Evolutionary conservation across 2,888 invertebrate genomes (phyloP), one percentile per base, ranked within the genome.

Genomic region (Clepsis dumicolana): DNA sequence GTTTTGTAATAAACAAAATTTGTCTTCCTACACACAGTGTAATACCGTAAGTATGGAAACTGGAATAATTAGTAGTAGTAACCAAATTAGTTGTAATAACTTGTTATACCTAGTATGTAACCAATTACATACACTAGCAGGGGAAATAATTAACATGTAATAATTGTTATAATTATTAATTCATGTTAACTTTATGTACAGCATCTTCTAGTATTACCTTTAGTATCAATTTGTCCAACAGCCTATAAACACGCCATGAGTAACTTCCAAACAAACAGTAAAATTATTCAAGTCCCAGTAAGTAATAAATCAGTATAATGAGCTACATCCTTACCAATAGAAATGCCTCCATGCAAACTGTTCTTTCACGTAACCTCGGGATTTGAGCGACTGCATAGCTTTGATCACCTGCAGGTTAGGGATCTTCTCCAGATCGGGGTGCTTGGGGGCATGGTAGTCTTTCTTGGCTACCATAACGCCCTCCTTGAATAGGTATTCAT

Each of bases 291-390:
- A 32, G 32, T 32, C 32, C n/a, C 14, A 38, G 14, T 38, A 14
- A 12, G 14, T 12, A 38, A 12, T 3, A 2, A 35, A 56, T 56
- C 38, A 7, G 4, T 44, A 18, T 44, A 8, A 16, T 7, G 5
- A 44, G 44, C 7, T 3, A 38, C n/a, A 48, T 48, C 10, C 91
- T 88, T 89, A 96, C 99, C 99, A 99, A 91, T 99, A 99, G 84
- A 98, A 99, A 90, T 99, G 99, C 83, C 99, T 96, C 99, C 99
- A 99, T 4, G 99, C 99, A 91, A 99, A 99, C 93, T 99, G 99
- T 95, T 99, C 99, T 90, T 97, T 98, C n/a, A 99, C 99, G 84
- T 96, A 97, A 70, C 99, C 99, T 88, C 97, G 96, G 3, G 99
- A 99, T 93, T 99, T 99, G 77, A 99, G 94, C 8, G 98, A 98